A percentile compares a stretch with the other conserved stretches of the same genome.
Evolutionary conservation across 2,888 invertebrate genomes (phyloP).

Genomic region (Pandemis corylana): DNA sequence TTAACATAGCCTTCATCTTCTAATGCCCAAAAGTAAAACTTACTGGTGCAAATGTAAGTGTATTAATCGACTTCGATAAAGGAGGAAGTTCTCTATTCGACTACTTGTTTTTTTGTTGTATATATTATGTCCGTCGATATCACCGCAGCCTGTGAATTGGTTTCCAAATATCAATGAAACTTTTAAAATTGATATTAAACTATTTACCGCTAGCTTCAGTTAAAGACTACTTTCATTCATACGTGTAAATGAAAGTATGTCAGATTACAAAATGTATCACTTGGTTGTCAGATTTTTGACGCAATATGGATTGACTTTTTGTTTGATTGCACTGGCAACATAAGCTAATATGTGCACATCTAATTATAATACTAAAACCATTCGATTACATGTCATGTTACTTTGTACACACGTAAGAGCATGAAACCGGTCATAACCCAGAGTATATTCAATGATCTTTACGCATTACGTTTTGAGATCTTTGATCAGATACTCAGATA

Average conservation of each 20-base stretch:
- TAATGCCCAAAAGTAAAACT: neutral
- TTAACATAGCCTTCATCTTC: neutral
- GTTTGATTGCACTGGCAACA: slow-evolving; percentile 4
- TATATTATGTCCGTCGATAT: too few species aligned
- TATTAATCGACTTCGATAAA: neutral
- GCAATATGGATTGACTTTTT: slow-evolving; percentile 32
- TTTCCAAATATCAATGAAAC: too few species aligned
- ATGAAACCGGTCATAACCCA: neutral
- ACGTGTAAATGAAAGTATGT: slow-evolving; percentile 25
- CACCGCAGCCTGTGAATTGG: too few species aligned
- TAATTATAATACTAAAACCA: neutral
- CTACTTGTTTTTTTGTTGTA: too few species aligned
- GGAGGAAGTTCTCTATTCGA: too few species aligned
- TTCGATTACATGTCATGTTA: slow-evolving; percentile 8
- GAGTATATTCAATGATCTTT: neutral
- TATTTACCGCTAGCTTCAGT: too few species aligned
- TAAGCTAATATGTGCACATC: slow-evolving; percentile 7
- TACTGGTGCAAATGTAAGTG: neutral
- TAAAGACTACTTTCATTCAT: neutral
- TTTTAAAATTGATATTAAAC: too few species aligned
- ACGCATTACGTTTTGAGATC: neutral
- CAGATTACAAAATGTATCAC: slow-evolving; percentile 26
- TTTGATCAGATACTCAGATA: neutral
- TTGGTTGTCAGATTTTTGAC: slow-evolving; percentile 34
- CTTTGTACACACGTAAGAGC: neutral